Evolutionary conservation across 37 sponge, comb jelly and placozoan genomes (phyloP), one percentile per base, ranked within the genome.

Genomic region (Cliona cf. orientalis): DNA sequence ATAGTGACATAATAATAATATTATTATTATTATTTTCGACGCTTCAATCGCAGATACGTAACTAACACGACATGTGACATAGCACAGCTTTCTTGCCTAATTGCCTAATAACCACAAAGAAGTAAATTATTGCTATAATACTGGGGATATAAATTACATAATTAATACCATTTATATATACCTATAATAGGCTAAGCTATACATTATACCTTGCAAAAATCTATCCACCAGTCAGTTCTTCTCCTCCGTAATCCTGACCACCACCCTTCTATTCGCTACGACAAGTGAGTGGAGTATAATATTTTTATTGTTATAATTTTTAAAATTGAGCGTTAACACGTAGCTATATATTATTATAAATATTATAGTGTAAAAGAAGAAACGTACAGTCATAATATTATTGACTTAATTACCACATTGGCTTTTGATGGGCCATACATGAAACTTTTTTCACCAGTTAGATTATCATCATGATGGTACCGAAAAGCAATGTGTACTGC

Each of bases 201-300:
- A n/a, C n/a, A n/a, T n/a, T n/a, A n/a, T 75, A 33, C 17, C 71
- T 77, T 78, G 46, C 38, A 78, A 3, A 70, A 5, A 28, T 77
- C 58, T 46, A 86, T 85, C 78, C 86, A 85, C 86, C 86, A 85
- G 36, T 22, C n/a, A 33, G 79, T 78, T 32, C 71, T 76, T 12
- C 21, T 36, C 26, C 87, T 23, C 28, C 80, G 38, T 35, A 72
- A 35, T 62, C 72, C 74, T 21, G 87, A 86, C 87, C 87, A 86
- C 80, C 80, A 86, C 31, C 55, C 74, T 79, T 86, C 87, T 26
- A 86, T 86, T 71, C 80, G n/a, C 87, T 85, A 63, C n/a, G 57
- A 75, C n/a, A 17, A 1, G n/a, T 23, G 23, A 55, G 23, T 32
- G 2, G 64, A 44, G 46, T 25, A 73, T 46, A n/a, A 31, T 6